Evolutionary conservation across 2,888 invertebrate species (phyloP).

Genomic region (Dicyrtoma fusca): DNA sequence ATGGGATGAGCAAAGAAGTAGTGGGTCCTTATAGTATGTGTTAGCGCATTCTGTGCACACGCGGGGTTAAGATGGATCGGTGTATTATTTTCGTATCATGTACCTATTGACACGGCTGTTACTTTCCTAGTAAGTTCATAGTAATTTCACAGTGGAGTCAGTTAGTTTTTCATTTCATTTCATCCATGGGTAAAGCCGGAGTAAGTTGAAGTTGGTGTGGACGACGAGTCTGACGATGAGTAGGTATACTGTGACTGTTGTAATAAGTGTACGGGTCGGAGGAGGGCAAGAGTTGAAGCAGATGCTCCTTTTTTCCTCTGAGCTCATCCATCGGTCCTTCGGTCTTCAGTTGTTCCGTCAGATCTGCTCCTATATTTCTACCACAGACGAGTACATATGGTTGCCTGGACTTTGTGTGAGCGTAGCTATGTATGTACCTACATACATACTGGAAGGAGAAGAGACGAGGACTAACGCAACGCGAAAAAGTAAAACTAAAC

Average conservation of each 20-base stretch:
- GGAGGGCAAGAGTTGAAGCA: conserved; percentile 26
- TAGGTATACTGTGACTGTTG: background rate
- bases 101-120: too few species aligned
- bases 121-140: too few species aligned
- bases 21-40: too few species aligned
- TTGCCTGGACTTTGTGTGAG: background rate
- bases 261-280: background rate
- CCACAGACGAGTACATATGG: conserved; percentile 2
- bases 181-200: background rate
- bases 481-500: conserved; percentile 32
- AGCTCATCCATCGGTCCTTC: conserved; percentile 15
- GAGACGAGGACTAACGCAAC: background rate
- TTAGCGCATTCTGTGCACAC: too few species aligned
- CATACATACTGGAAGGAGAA: conserved; percentile 4
- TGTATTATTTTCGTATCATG: too few species aligned
- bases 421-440: background rate
- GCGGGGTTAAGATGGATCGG: too few species aligned
- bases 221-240: background rate
- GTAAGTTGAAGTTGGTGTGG: background rate
- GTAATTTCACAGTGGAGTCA: background rate
- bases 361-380: background rate
- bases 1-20: too few species aligned
- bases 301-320: conserved; percentile 12
- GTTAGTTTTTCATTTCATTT: background rate
- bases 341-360: conserved; percentile 16